Base-by-base conservation (phyloP, 2,797 vertebrate genomes). In the Falco cherrug region DNA sequence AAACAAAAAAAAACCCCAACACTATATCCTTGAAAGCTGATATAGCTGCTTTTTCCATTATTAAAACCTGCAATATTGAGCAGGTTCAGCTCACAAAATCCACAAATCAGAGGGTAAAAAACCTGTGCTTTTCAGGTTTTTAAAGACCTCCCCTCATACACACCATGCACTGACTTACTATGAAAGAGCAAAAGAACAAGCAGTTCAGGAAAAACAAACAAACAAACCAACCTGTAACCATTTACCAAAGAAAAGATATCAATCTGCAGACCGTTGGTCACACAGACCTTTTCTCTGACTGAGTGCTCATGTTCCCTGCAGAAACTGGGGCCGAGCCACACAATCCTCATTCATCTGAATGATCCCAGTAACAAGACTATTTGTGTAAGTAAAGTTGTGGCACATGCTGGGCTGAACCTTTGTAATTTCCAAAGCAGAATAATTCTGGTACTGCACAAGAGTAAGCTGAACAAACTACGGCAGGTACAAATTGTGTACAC, bases 401-500 rank as follows among this genome's bases (percentile, higher is more conserved):
- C 78, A 87, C 33, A 56, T 33, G 26, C 47, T 41, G 47, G 60
- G 39, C 16, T 79, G 39, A 90, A 18, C 16, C 60, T 82, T 63
- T 54, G 6, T 45, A 75, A 59, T 78, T 87, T 87, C 68, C 73
- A 91, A 65, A 92, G 33, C 15, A 78, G 48, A 70, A 33, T 41
- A 65, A 63, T 83, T 85, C 53, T 65, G 51, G n/a, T 50, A 53
- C 50, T 25, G 18, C 25, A 57, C 15, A 73, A 57, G 29, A 71
- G 9, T 37, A 84, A 69, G 26, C 51, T 56, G 84, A 93, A 84
- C 2, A 1, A 83, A 60, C 51, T 80, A 78, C 37, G 19, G 59
- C 86, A 85, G 60, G 45, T 24, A 87, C 26, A 65, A 89, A 83
- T 53, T 68, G 87, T 77, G 85, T 84, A 77, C 71, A 91, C 17